Percentiles rank a stretch among this genome's conserved stretches.
These are phyloP conservation scores for Campaea margaritaria DNA, from an alignment of 2,888 invertebrate species.

Conservation along the genomic window DNA sequence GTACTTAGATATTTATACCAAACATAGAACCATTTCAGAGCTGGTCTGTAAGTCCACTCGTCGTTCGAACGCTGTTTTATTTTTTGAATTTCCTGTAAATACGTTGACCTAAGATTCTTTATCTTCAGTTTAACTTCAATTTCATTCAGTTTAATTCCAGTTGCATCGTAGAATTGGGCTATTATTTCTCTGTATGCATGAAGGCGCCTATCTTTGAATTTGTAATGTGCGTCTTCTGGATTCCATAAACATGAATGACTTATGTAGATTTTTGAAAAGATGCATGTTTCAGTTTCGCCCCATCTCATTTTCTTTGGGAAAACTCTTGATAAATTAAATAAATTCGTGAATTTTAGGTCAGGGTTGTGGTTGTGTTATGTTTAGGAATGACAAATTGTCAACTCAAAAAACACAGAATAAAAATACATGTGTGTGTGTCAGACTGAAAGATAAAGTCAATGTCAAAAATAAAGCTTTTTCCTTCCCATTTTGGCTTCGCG, in stretches of 20 bases:
- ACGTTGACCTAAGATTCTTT: slow-evolving; percentile 67
- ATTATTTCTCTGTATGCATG: slow-evolving; percentile 64
- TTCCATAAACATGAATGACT: slow-evolving; percentile 76
- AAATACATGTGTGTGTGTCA: too few relatives aligned
- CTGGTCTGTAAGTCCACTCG: slow-evolving; percentile 57
- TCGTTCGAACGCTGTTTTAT: slow-evolving; percentile 60
- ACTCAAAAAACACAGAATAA: too few relatives aligned
- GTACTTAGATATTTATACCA: slow-evolving; percentile 57
- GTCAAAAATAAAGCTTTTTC: too few relatives aligned
- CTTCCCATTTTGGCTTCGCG: too few relatives aligned
- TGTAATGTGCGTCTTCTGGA: slow-evolving; percentile 64
- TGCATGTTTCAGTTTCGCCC: slow-evolving; percentile 73
- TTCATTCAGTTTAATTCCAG: slow-evolving; percentile 61
- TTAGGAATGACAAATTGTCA: too few relatives aligned
- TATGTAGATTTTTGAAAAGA: slow-evolving; percentile 77
- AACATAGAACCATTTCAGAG: slow-evolving; percentile 66
- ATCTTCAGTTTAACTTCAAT: slow-evolving; percentile 64
- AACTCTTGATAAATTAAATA: background rate
- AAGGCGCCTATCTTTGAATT: slow-evolving; percentile 59
- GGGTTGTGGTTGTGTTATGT: too few relatives aligned
- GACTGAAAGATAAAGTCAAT: too few relatives aligned
- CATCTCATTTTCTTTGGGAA: slow-evolving; percentile 63
- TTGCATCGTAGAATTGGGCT: slow-evolving; percentile 56
- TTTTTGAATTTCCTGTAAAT: slow-evolving; percentile 65
- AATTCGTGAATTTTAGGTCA: background rate